Conservation (phyloP, 2,113 vertebrate genomes). For the Polypterus bichir region DNA sequence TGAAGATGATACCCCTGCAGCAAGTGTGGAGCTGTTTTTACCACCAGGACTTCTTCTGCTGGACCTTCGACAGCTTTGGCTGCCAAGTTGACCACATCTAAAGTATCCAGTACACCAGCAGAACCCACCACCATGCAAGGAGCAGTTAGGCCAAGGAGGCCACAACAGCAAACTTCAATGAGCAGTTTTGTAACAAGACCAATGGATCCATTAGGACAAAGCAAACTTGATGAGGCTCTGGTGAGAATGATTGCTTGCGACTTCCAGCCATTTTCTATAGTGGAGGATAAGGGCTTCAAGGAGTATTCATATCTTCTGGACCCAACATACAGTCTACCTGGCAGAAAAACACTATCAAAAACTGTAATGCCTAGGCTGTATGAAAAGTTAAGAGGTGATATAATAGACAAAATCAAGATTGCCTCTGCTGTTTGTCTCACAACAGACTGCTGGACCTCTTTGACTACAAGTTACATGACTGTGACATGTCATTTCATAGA, state of each 20-base stretch:
- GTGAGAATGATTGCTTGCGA: background rate
- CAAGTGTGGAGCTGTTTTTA: too few relatives aligned
- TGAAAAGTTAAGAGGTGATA: conserved; percentile 8
- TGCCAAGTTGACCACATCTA: too few relatives aligned
- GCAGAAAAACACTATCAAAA: background rate
- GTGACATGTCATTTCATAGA: conserved; percentile 1
- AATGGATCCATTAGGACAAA: too few relatives aligned
- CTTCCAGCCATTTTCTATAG: background rate
- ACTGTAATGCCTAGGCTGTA: conserved; percentile 4
- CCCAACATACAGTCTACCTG: background rate
- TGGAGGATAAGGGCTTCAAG: background rate
- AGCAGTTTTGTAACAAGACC: too few relatives aligned
- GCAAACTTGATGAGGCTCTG: background rate
- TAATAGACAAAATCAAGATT: conserved; percentile 5
- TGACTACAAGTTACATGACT: background rate
- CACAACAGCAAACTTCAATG: too few relatives aligned
- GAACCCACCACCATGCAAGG: too few relatives aligned
- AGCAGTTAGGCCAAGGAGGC: too few relatives aligned
- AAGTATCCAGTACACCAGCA: too few relatives aligned
- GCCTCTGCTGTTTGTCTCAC: conserved; percentile 1
- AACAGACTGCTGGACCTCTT: conserved; percentile 5
- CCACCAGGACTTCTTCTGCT: too few relatives aligned
- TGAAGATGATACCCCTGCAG: too few relatives aligned
- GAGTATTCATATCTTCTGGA: background rate
- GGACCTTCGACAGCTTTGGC: too few relatives aligned